phyloP scores from a whole-genome alignment of 2,797 vertebrate species.

The Brotogeris chrysoptera region DNA sequence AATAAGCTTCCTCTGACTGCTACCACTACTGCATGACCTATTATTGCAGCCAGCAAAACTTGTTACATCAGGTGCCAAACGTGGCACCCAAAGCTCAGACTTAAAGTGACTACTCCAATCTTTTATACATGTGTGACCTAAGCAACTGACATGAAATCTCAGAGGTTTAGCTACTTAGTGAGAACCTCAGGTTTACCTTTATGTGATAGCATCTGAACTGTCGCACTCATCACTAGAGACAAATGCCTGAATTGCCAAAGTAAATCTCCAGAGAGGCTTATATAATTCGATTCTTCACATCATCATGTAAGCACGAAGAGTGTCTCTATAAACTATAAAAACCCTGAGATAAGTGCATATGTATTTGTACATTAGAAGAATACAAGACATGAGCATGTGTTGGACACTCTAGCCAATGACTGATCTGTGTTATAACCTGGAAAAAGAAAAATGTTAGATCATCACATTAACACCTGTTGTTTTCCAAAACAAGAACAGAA shows the following conservation, averaged over 20 bases:
- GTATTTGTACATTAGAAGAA: not conserved
- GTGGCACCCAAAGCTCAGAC: not conserved
- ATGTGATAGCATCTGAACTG: not conserved
- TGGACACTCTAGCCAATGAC: not conserved
- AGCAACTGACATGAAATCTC: fast-evolving
- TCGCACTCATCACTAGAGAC: not conserved
- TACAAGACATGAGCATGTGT: not conserved
- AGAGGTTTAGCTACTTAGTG: not conserved
- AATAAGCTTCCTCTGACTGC: not conserved
- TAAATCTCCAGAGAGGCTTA: not conserved
- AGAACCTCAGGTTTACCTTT: not conserved
- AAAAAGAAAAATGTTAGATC: fast-evolving
- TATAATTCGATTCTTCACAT: not conserved
- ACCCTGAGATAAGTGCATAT: not conserved
- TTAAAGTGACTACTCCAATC: not conserved
- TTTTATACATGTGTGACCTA: not conserved
- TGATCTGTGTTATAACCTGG: not conserved
- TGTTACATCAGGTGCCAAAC: not conserved
- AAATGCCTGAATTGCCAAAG: not conserved
- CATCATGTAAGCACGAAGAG: not conserved
- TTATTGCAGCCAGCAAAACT: not conserved
- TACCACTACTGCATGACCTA: not conserved
- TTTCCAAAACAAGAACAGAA: not conserved
- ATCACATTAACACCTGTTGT: not conserved
- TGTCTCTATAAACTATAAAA: not conserved